phyloP scores from a whole-genome alignment of 2,888 invertebrate species.

The Morpho helenor region DNA sequence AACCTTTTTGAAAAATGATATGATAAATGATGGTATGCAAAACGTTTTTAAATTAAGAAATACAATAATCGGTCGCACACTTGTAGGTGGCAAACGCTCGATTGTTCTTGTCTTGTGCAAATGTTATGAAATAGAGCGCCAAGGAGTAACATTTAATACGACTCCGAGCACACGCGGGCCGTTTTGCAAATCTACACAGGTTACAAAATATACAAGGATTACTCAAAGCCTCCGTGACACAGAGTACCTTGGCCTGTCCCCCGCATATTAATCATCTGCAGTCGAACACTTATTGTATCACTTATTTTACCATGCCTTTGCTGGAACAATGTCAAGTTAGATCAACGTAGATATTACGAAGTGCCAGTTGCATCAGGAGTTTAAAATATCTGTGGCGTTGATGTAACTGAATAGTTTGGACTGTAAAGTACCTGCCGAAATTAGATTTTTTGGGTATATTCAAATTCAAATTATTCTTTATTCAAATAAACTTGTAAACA shows the following conservation, averaged over 20 bases:
- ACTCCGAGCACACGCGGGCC: constrained; percentile 49
- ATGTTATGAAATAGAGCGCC: constrained; percentile 68
- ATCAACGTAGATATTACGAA: no score
- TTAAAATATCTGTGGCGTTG: no score
- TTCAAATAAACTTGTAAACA: no score
- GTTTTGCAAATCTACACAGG: constrained; percentile 54
- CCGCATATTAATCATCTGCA: constrained; percentile 52
- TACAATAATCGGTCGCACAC: constrained; percentile 18
- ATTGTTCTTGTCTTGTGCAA: constrained; percentile 60
- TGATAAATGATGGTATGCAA: no score
- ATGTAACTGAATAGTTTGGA: no score
- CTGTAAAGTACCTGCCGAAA: no score
- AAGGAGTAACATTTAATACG: constrained; percentile 54
- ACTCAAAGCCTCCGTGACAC: constrained; percentile 42
- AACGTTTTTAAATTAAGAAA: no score
- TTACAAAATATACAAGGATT: constrained; percentile 59
- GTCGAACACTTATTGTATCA: constrained; percentile 40
- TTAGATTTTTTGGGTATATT: no score
- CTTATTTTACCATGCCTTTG: constrained; percentile 51
- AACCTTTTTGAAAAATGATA: no score
- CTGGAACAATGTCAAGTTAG: no score
- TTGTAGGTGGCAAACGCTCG: constrained; percentile 48
- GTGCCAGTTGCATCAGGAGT: no score
- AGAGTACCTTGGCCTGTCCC: constrained; percentile 35
- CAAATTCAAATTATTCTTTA: no score